Evolutionary conservation across 2,797 vertebrate species (phyloP), one percentile per base, ranked within the genome.

Genomic region (Cetoscarus ocellatus): DNA sequence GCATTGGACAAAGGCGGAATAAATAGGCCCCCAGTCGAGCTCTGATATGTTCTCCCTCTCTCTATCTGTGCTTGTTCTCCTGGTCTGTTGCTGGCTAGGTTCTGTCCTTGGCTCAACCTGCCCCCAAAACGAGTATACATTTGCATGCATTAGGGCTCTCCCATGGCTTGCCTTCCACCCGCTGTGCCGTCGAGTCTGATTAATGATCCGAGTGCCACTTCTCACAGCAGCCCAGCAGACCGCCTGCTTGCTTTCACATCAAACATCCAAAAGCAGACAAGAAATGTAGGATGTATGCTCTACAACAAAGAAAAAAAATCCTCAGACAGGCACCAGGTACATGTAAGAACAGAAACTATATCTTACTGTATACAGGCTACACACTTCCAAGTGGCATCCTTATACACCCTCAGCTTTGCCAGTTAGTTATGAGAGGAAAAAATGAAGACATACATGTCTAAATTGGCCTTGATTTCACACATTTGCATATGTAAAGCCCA

Each of bases 81-180:
- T 43, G 69, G 71, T 77, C 59, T 54, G 58, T 88, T 69, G 58
- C 73, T 67, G 78, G 75, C 84, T 77, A 79, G 80, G 76, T 76
- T 86, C 80, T 89, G 90, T 91, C 90, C 90, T 93, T 94, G 92
- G 86, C 87, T 92, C 92, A 90, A 93, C 84, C 85, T 92, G 90
- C 86, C 91, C 86, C 85, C 81, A 77, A 92, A 91, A 89, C 80
- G 88, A 92, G 87, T 91, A 90, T 91, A 91, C 91, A 93, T 95
- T 93, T 94, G 92, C 93, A 93, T 93, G 91, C 92, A 92, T 94
- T 94, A 93, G 90, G 77, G 70, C 89, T 92, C 91, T 92, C 91
- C 93, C 66, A 79, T 90, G 88, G 91, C 88, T 92, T 79, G 90
- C 91, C 92, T 84, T 88, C 86, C 89, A 86, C 92, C 90, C 87